Base-by-base conservation (phyloP, 2,888 invertebrate species). In the Hemicrepidius hirtus region DNA sequence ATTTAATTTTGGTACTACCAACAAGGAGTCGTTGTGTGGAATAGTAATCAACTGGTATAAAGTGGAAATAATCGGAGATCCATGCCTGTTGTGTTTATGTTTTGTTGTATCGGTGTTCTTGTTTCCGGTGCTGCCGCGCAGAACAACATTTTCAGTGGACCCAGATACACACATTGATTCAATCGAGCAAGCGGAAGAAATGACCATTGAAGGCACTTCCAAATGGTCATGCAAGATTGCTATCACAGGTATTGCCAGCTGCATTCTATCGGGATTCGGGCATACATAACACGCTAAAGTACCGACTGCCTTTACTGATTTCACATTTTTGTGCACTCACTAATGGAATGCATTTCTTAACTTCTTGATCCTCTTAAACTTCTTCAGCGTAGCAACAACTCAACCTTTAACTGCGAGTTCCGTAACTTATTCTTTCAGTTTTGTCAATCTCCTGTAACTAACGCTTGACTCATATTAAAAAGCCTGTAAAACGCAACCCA, bases 191-290 rank as follows among this genome's bases (percentile, higher is more conserved):
- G 97, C 97, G 87, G 96, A 98, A 91, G 95, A 94, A 91, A 94
- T 96, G 91, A 97, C 98, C 89, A 95, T 98, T 88, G 97, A 97
- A 91, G 98, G 98, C 90, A 98, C 97, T 86, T 97, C 97, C 88
- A 97, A 98, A 91, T 98, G 98, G 98, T 97, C 97, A 89, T 97
- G 97, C 94, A 98, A 98, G 94, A 97, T 98, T 92, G 97, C 97
- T 89, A 97, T 98, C 88, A 98, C 97, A 97, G 97, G 97, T 98
- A 94, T 86, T 86, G 84, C 83, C 83, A 85, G 86, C 87, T 87
- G 86, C 87, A 87, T 87, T 87, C 87, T 87, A 87, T 86, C 80
- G 82, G 82, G 80, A 79, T 55, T 64, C 73, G 66, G 69, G 60
- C 63, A 75, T 71, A 74, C 76, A 74, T 74, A 44, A 82, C 83